phyloP scores from a whole-genome alignment of 1,140 invertebrate species.

The Leptoteleia sp. region DNA sequence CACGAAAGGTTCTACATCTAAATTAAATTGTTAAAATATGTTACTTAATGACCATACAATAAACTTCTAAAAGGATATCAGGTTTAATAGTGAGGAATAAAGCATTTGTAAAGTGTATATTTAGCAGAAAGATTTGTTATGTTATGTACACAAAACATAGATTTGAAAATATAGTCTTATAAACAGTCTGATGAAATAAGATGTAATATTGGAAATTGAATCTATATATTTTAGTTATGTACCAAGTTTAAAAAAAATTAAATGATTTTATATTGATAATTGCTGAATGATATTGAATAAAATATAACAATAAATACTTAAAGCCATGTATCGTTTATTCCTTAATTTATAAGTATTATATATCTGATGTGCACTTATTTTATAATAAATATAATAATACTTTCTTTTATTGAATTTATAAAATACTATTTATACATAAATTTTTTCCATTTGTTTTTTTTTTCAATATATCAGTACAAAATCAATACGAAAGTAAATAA shows the following conservation, averaged over 20 bases:
- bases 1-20: too few relatives aligned
- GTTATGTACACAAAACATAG: background rate
- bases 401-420: background rate
- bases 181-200: background rate
- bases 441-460: too few relatives aligned
- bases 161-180: constrained; percentile 6
- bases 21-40: too few relatives aligned
- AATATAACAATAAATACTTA: background rate
- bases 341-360: background rate
- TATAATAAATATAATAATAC: background rate
- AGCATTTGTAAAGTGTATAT: too few relatives aligned
- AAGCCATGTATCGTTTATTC: too few relatives aligned
- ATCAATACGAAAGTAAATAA: background rate
- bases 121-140: too few relatives aligned
- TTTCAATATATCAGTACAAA: too few relatives aligned
- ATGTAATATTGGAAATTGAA: constrained; percentile 3
- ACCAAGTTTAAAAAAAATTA: constrained; percentile 15
- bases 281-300: constrained; percentile 17
- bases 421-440: too few relatives aligned
- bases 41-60: too few relatives aligned
- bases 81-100: too few relatives aligned
- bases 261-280: constrained; percentile 40
- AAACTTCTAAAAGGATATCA: too few relatives aligned
- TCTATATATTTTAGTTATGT: constrained; percentile 24
- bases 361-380: background rate